These are phyloP conservation scores for Megastigmus dorsalis DNA, from an alignment of 2,888 invertebrate species.

Conservation along the genomic window DNA sequence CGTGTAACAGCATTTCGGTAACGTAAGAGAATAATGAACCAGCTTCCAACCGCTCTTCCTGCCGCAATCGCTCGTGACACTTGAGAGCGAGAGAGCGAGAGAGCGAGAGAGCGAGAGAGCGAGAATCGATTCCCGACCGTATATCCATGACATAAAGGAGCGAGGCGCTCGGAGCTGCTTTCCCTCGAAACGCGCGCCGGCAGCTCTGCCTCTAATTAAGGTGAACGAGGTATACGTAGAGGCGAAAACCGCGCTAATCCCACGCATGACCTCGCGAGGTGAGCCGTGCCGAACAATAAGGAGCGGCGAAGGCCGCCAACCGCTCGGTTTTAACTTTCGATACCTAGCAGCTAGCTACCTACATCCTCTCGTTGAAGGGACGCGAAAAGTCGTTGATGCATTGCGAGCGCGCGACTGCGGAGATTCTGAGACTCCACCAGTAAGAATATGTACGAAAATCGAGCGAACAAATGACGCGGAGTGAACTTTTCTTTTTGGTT, in stretches of 20 bases:
- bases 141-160: too few species aligned
- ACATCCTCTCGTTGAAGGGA: conserved; percentile 26
- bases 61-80: neutral
- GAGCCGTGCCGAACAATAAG: conserved; percentile 3
- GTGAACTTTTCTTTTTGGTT: neutral
- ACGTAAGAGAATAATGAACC: too few species aligned
- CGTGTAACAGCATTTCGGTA: too few species aligned
- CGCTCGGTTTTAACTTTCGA: conserved; percentile 46
- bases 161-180: too few species aligned
- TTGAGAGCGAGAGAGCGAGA: too few species aligned
- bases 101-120: too few species aligned
- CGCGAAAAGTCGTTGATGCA: conserved; percentile 12
- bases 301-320: conserved; percentile 27
- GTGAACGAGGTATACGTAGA: conserved; percentile 22
- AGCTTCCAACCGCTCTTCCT: neutral
- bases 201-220: conserved; percentile 21
- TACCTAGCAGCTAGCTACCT: too few species aligned
- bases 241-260: conserved; percentile 24
- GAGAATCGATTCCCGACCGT: too few species aligned
- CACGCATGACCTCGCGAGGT: neutral
- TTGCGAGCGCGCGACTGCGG: too few species aligned
- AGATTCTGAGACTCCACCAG: too few species aligned
- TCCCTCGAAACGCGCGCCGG: neutral
- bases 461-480: too few species aligned
- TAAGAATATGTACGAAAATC: too few species aligned